Percentiles rank a stretch among this genome's conserved stretches.
Evolutionary conservation across 2,113 vertebrate species (phyloP).

Genomic region (Verasper variegatus): DNA sequence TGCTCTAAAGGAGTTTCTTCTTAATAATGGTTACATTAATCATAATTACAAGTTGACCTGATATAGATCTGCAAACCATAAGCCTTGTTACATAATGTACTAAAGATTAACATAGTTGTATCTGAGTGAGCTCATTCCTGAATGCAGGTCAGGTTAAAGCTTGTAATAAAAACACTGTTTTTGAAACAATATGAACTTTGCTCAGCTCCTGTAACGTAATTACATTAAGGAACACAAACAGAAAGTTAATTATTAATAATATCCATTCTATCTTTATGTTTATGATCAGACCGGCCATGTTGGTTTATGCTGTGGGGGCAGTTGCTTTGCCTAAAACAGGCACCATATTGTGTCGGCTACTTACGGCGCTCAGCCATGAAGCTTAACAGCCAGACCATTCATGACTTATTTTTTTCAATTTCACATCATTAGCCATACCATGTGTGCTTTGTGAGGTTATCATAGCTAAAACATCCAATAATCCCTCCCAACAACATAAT

Average conservation of each 20-base stretch:
- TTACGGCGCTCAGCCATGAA: conserved; percentile 45
- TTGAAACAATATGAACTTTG: background rate
- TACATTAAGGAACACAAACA: background rate
- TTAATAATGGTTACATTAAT: background rate
- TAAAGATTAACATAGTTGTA: background rate
- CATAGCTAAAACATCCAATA: conserved; percentile 69
- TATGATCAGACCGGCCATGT: background rate
- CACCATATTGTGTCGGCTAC: conserved; percentile 50
- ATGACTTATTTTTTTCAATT: conserved; percentile 61
- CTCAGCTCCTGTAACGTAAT: conserved; percentile 5
- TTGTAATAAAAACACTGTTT: background rate
- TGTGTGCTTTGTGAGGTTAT: conserved; percentile 70
- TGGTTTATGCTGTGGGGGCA: conserved; percentile 5
- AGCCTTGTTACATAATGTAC: conserved; percentile 14
- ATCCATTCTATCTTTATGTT: background rate
- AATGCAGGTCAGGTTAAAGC: conserved; percentile 16
- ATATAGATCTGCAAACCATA: background rate
- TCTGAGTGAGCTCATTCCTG: conserved; percentile 1
- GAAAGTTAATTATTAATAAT: conserved; percentile 18
- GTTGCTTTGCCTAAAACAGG: background rate
- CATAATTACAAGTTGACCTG: background rate
- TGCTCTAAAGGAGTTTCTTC: background rate
- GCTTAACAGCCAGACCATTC: conserved; percentile 44
- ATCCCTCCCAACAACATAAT: conserved; percentile 69
- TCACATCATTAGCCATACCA: conserved; percentile 74